phyloP scores from a whole-genome alignment of 2,113 vertebrate species.

The Alosa alosa region DNA sequence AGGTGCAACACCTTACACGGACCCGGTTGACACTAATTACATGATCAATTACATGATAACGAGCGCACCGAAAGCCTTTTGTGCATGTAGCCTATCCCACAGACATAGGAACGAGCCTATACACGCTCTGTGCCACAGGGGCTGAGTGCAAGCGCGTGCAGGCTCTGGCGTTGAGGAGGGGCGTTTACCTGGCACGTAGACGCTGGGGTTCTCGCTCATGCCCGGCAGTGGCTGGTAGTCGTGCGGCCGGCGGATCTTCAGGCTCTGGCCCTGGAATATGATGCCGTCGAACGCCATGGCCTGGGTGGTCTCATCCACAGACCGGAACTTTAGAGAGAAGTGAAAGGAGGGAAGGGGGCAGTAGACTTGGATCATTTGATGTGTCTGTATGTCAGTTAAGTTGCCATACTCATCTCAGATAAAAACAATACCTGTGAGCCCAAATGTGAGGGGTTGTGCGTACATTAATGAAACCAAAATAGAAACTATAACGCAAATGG shows the following conservation, averaged over 20 bases:
- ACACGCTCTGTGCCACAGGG: not conserved
- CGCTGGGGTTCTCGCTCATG: constrained; percentile 92
- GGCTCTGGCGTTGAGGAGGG: not conserved
- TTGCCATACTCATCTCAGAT: no score
- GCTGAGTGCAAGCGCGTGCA: not conserved
- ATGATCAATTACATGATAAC: no score
- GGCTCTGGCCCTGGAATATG: constrained; percentile 91
- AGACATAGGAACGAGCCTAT: not conserved
- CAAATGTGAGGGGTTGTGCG: no score
- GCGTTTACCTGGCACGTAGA: constrained; percentile 86
- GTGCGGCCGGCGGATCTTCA: constrained; percentile 90
- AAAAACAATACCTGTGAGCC: no score
- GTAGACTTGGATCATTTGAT: no score
- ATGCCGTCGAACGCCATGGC: constrained; percentile 95
- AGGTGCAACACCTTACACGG: no score
- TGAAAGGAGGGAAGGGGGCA: not conserved
- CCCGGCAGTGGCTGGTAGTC: constrained; percentile 92
- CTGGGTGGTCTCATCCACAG: constrained; percentile 92
- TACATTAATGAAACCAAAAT: not conserved
- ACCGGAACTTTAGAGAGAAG: constrained; percentile 79
- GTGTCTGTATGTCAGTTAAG: no score
- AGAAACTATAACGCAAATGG: not conserved
- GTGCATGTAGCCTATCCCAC: not conserved
- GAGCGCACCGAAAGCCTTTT: no score
- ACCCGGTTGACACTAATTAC: no score